Evolutionary conservation across 2,797 vertebrate genomes (phyloP).

Genomic region (Streptopelia turtur): DNA sequence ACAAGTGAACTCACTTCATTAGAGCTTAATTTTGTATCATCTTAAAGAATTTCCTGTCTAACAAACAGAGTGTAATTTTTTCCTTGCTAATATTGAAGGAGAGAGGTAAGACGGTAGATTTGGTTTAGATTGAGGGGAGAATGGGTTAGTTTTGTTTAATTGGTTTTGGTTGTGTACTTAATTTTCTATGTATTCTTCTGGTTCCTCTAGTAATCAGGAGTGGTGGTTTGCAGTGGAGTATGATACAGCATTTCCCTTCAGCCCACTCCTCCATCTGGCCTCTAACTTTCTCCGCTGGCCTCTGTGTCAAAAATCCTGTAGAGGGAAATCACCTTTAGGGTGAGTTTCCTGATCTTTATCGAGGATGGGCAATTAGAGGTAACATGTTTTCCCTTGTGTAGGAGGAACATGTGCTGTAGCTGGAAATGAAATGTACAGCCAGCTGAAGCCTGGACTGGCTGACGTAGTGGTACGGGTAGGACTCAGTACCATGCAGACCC

Average conservation of each 20-base stretch:
- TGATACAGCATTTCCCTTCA: not conserved
- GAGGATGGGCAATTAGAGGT: not conserved
- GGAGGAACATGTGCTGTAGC: not conserved
- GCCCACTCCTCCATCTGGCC: not conserved
- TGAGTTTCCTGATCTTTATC: not conserved
- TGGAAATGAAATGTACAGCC: not conserved
- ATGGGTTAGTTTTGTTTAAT: not conserved
- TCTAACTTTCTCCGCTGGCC: not conserved
- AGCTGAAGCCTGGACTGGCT: not conserved
- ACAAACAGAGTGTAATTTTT: not conserved
- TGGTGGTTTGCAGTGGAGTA: not conserved
- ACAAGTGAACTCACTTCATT: not conserved
- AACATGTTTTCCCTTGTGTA: not conserved
- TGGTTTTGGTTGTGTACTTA: not conserved
- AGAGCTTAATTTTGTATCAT: not conserved
- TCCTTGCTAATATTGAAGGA: not conserved
- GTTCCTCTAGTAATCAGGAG: not conserved
- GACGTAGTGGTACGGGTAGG: accelerated
- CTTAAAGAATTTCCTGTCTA: not conserved
- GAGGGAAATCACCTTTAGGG: not conserved
- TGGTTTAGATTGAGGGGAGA: not conserved
- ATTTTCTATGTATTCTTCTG: not conserved
- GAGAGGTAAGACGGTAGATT: not conserved
- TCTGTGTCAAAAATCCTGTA: not conserved
- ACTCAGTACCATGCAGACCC: not conserved